phyloP scores from a whole-genome alignment of 2,797 vertebrate species.

The Smutsia temminckii region DNA sequence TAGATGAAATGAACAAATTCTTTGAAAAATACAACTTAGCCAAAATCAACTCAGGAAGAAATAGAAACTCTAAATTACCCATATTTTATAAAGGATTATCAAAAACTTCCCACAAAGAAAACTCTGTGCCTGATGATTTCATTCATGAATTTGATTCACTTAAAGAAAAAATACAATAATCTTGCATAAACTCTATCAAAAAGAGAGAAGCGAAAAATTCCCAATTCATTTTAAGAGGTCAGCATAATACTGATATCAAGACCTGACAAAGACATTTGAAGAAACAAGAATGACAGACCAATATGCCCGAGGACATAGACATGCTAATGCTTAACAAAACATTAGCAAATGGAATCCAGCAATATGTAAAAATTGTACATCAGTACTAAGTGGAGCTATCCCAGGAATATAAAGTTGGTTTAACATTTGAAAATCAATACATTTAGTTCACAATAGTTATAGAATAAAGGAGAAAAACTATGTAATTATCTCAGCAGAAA shows the following conservation, averaged over 20 bases:
- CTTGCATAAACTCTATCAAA: background rate
- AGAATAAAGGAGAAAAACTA: background rate
- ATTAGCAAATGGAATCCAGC: background rate
- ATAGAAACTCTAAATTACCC: background rate
- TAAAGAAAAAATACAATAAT: background rate
- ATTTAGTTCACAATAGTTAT: background rate
- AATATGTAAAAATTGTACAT: background rate
- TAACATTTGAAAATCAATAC: background rate
- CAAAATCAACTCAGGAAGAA: background rate
- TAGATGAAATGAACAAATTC: background rate
- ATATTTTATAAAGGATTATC: background rate
- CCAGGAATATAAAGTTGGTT: background rate
- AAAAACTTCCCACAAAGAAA: slow-evolving; percentile 6
- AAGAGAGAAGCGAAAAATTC: background rate
- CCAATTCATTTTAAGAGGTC: background rate
- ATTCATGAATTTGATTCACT: background rate
- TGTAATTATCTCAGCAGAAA: background rate
- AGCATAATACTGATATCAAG: background rate
- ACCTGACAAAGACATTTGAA: background rate
- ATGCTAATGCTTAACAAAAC: background rate
- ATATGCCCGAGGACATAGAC: background rate
- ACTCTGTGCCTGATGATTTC: background rate
- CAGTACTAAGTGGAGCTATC: background rate
- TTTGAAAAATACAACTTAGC: background rate
- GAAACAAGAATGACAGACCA: background rate